Conservation (phyloP, 2,113 vertebrate species). For the Rafetus swinhoei region DNA sequence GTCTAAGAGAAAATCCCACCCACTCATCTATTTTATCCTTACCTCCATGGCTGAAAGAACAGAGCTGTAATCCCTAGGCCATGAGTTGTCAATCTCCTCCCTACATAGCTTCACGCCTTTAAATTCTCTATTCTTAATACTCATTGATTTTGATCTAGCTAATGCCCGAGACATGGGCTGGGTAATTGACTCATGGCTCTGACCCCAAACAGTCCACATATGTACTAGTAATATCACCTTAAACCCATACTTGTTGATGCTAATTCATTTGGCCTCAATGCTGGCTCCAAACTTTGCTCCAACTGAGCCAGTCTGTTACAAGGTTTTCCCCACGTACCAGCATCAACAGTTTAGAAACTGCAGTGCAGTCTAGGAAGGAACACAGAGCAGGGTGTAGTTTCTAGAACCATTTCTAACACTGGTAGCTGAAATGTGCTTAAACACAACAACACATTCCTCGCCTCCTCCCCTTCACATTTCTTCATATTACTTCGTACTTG, state of each 20-base stretch:
- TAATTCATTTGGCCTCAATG: neutral
- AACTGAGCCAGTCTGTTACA: neutral
- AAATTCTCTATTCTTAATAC: neutral
- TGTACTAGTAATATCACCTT: neutral
- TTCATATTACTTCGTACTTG: neutral
- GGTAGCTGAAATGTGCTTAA: neutral
- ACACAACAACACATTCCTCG: neutral
- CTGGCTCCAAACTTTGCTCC: neutral
- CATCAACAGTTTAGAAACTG: neutral
- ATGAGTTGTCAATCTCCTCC: neutral
- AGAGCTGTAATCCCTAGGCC: neutral
- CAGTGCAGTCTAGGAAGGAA: neutral
- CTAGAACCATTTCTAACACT: neutral
- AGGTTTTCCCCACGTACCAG: neutral
- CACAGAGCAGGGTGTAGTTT: neutral
- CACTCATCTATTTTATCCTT: constrained; percentile 28
- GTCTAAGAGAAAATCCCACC: constrained; percentile 30
- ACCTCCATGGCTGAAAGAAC: neutral
- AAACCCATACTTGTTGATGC: neutral
- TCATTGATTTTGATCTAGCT: neutral
- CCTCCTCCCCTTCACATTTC: neutral
- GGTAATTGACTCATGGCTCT: neutral
- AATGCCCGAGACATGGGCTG: constrained; percentile 3
- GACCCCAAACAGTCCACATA: neutral
- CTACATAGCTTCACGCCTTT: neutral